These are phyloP conservation scores for Chaunax sp. DNA, from an alignment of 2,797 vertebrate species.

Conservation along the genomic window DNA sequence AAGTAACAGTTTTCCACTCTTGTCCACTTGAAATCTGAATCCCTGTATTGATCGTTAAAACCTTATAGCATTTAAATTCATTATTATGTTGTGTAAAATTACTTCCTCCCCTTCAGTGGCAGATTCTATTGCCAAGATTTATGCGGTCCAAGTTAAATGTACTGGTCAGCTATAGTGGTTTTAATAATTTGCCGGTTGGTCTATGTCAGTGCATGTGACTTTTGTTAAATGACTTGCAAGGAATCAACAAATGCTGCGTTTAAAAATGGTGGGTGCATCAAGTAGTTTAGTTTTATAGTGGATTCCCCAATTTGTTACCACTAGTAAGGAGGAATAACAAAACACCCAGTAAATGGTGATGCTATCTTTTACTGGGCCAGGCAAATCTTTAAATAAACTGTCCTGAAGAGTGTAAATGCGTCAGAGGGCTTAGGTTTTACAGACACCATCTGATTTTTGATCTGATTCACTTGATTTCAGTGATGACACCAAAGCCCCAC, in stretches of 20 bases:
- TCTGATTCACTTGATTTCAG: conserved; percentile 6
- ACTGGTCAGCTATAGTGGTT: no score
- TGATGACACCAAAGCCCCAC: not conserved
- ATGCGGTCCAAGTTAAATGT: not conserved
- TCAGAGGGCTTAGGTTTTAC: conserved; percentile 55
- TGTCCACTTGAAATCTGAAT: conserved; percentile 8
- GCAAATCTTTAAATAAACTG: conserved; percentile 53
- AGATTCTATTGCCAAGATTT: not conserved
- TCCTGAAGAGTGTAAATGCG: conserved; percentile 56
- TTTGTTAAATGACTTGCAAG: not conserved
- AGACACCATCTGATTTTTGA: conserved; percentile 51
- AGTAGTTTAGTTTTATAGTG: not conserved
- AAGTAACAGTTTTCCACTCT: conserved; percentile 10
- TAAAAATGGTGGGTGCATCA: not conserved
- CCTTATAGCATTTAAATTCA: not conserved
- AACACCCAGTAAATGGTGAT: conserved; percentile 7
- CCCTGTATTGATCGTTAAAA: not conserved
- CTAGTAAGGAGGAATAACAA: not conserved
- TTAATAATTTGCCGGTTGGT: no score
- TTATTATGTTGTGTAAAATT: not conserved
- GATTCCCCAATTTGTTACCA: not conserved
- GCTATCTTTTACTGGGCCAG: conserved; percentile 21
- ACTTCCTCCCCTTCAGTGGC: not conserved
- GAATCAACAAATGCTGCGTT: not conserved
- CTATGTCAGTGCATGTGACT: not conserved